These are phyloP conservation scores for Syrista parreyssii DNA, from an alignment of 2,888 invertebrate species.

Conservation along the genomic window DNA sequence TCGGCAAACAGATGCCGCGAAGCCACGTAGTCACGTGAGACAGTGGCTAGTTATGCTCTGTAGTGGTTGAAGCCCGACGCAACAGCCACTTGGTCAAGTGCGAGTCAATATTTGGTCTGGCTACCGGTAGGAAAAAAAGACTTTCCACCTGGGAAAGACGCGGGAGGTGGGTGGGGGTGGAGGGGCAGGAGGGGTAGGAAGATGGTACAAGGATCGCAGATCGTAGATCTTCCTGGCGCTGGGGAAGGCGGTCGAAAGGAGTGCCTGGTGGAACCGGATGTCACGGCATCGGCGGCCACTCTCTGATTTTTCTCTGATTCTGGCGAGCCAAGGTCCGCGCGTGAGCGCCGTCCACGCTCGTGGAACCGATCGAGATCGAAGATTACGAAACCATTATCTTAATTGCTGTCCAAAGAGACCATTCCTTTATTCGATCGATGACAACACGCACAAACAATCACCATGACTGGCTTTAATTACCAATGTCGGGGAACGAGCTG, in stretches of 20 bases:
- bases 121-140: constrained; percentile 7
- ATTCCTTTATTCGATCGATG: constrained; percentile 42
- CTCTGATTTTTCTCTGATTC: neutral
- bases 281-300: neutral
- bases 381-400: constrained; percentile 50
- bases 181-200: too few relatives aligned
- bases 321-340: too few relatives aligned
- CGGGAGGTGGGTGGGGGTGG: too few relatives aligned
- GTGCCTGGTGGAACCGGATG: too few relatives aligned
- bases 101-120: constrained; percentile 19
- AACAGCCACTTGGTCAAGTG: constrained; percentile 8
- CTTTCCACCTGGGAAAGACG: too few relatives aligned
- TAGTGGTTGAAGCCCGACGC: neutral
- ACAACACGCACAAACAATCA: constrained; percentile 51
- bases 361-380: constrained; percentile 16
- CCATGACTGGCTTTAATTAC: constrained; percentile 56
- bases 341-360: too few relatives aligned
- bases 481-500: constrained; percentile 8
- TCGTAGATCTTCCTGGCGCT: too few relatives aligned
- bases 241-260: too few relatives aligned
- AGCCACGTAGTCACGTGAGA: constrained; percentile 1
- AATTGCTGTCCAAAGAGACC: constrained; percentile 41
- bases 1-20: constrained; percentile 16
- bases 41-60: neutral
- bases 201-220: too few relatives aligned